These are phyloP conservation scores for Chiridota heheva DNA, from an alignment of 35 echinoderm and acorn worm species.

Conservation along the genomic window DNA sequence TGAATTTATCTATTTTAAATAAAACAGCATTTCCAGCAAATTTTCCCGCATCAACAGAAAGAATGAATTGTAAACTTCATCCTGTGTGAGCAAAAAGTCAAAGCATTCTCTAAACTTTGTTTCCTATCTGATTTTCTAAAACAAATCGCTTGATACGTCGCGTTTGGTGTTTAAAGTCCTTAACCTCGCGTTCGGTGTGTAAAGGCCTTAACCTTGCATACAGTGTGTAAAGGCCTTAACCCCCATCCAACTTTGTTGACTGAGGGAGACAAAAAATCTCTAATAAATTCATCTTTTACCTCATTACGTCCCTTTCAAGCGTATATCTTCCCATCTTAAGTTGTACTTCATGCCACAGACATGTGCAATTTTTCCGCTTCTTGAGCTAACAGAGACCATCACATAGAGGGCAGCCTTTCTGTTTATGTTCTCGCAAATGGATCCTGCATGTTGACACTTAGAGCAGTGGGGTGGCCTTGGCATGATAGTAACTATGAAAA, in stretches of 20 bases:
- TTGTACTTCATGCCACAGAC: slow-evolving; percentile 37
- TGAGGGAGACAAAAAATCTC: background rate
- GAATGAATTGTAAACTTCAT: too few species aligned
- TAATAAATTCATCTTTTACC: slow-evolving; percentile 39
- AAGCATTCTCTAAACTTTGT: too few species aligned
- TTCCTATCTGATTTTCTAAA: too few species aligned
- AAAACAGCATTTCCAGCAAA: too few species aligned
- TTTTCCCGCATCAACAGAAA: too few species aligned
- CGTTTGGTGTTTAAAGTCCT: too few species aligned
- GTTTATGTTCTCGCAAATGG: slow-evolving; percentile 49
- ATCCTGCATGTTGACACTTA: slow-evolving; percentile 48
- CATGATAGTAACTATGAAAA: background rate
- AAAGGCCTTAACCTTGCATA: too few species aligned
- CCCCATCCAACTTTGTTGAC: background rate
- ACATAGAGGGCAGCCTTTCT: slow-evolving; percentile 57
- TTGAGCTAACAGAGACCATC: background rate
- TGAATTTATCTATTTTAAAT: too few species aligned
- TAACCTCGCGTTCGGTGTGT: too few species aligned
- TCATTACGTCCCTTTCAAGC: slow-evolving; percentile 66
- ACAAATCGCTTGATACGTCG: too few species aligned
- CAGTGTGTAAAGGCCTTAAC: background rate
- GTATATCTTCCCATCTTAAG: background rate
- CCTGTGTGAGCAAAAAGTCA: too few species aligned
- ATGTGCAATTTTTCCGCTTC: slow-evolving; percentile 21
- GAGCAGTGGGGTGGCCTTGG: slow-evolving; percentile 51